Evolutionary conservation across 2,888 invertebrate species (phyloP).

Genomic region (Miltochrista miniata): DNA sequence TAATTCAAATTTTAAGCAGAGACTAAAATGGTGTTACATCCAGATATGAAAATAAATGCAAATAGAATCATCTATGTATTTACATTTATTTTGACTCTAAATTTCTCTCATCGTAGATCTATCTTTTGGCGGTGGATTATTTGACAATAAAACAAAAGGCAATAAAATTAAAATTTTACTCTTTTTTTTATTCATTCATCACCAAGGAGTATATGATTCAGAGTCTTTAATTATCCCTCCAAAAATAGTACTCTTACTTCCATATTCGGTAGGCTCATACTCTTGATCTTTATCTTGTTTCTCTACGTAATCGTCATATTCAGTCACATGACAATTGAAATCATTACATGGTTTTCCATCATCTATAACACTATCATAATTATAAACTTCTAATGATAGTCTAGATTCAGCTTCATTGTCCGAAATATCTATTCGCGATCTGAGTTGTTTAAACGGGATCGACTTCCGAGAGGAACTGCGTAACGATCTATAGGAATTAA

Average conservation of each 20-base stretch:
- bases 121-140: background rate
- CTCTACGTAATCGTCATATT: background rate
- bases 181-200: background rate
- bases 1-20: too few species aligned
- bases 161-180: background rate
- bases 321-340: conserved; percentile 19
- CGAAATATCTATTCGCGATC: background rate
- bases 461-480: background rate
- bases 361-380: conserved; percentile 32
- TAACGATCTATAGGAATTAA: background rate
- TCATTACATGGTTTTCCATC: background rate
- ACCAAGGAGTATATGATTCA: background rate
- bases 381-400: conserved; percentile 51
- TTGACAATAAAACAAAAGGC: background rate
- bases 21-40: too few species aligned
- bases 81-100: too few species aligned
- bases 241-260: background rate
- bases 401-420: conserved; percentile 2
- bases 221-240: background rate
- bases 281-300: background rate
- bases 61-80: too few species aligned
- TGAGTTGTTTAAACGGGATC: background rate
- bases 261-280: background rate
- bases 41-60: too few species aligned
- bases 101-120: too few species aligned